These are phyloP conservation scores for Conus ventricosus DNA, from an alignment of 1,140 invertebrate genomes.

Conservation along the genomic window DNA sequence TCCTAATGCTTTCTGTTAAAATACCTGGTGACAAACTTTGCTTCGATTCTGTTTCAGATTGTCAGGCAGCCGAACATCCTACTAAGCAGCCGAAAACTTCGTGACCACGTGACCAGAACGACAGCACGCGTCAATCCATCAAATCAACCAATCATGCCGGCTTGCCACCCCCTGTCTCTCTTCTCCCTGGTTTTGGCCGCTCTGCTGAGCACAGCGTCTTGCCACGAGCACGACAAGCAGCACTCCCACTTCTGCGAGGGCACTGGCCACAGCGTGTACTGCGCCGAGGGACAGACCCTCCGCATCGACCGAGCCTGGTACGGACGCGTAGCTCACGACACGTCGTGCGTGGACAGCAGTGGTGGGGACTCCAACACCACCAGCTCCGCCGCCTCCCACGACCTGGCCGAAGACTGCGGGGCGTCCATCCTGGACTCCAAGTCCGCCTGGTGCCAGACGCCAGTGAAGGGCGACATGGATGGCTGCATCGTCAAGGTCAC, in stretches of 20 bases:
- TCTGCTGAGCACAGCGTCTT: not conserved
- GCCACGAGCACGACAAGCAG: not conserved
- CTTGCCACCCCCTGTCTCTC: not conserved
- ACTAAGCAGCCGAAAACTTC: no score
- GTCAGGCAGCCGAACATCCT: no score
- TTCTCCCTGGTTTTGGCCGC: not conserved
- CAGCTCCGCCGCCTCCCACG: not conserved
- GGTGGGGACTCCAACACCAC: not conserved
- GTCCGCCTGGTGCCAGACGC: not conserved
- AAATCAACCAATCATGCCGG: not conserved
- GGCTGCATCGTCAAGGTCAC: not conserved
- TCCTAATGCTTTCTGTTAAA: no score
- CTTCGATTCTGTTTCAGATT: no score
- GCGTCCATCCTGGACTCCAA: not conserved
- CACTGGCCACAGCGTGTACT: not conserved
- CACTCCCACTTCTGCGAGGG: constrained; percentile 22
- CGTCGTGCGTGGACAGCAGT: not conserved
- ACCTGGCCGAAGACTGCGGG: constrained; percentile 9
- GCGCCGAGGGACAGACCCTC: not conserved
- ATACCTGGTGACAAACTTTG: no score
- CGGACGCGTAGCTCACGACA: not conserved
- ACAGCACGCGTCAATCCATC: not conserved
- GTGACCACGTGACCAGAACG: no score
- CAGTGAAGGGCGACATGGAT: not conserved
- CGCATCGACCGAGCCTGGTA: constrained; percentile 14